Evolutionary conservation across 2,888 invertebrate species (phyloP), one percentile per base, ranked within the genome.

Genomic region (Linnaemya tessellans): DNA sequence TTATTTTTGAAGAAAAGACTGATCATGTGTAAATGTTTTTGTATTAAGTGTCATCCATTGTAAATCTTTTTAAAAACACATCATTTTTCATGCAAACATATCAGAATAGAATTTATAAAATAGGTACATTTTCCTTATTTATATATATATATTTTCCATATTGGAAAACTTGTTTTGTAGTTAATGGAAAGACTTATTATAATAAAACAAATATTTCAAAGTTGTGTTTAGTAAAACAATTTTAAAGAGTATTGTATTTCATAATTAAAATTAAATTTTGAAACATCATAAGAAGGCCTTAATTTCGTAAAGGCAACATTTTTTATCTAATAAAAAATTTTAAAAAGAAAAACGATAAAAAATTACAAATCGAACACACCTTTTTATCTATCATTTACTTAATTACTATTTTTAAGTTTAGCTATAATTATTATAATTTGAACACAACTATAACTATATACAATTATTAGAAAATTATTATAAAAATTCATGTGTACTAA

Each of bases 101-200:
- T 18, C 49, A 58, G 51, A 51, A 35, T 60, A 71, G 71, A 80
- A 64, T 80, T 80, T 70, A 51, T 60, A 43, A 43, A 65, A 41
- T 30, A 43, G 9, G 15, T 54, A 43, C 11, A 62, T 60, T 71
- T 83, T 65, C n/a, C 51, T 56, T 58, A 74, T 30, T 56, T 58
- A 74, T 79, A 80, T 58, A 74, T 30, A 46, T 58, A 74, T 79
- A 80, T 77, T 87, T 87, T 87, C 87, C 87, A 87, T 86, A 87
- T 87, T 87, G 87, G 87, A 87, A 87, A 87, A 43, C 49, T 18
- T 56, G 78, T 84, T 30, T 81, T 84, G 22, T 84, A 85, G 74
- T 79, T 79, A 83, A 83, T 75, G 35, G 43, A 86, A 86, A 82
- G 86, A 86, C 83, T 86, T 85, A 60, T 56, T 38, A 51, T 68